Base-by-base conservation (phyloP, 1,140 invertebrate species). In the Drosophila tropicalis region DNA sequence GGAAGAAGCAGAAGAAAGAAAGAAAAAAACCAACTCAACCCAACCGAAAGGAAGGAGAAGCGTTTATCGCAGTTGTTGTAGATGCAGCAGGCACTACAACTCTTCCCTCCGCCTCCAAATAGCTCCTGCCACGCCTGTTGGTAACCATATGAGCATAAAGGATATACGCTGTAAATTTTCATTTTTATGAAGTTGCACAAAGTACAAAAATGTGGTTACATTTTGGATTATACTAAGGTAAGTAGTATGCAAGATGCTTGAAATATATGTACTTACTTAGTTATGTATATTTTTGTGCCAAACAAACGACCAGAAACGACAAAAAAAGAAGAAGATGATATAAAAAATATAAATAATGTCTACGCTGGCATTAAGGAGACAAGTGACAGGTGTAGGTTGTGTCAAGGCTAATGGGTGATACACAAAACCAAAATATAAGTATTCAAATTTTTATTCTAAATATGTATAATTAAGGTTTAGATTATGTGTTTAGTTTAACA, bases 171-270 rank as follows among this genome's bases (percentile, higher is more conserved):
- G 75, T 86, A 86, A 82, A 86, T 86, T 87, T 86, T 87, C 83
- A 87, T 86, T 86, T 87, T 85, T 87, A 79, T 86, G 79, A 86
- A 86, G 82, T 79, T 87, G 68, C 79, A 86, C 79, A 87, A 82
- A 79, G 83, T 87, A 86, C 74, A 63, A 73, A 70, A 85, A 86
- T 86, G 83, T 86, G 79, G 83, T 86, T 87, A 79, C 79, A 82
- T 76, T 86, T 87, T 82, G 83, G 83, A 86, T 86, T 87, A 87
- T 82, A 79, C 71, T 75, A 77, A 77, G 73, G 74, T 76, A 76
- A 77, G 71, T 70, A 81, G 54, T 62, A 56, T 77, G 74, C 74
- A 67, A 71, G 71, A 65, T 70, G 76, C 67, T 60, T 51, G 19
- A 70, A 67, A 51, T 51, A 51, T 60, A 41, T 63, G 40, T 66